These are phyloP conservation scores for Luehdorfia chinensis DNA, from an alignment of 1,140 invertebrate genomes.

Conservation along the genomic window DNA sequence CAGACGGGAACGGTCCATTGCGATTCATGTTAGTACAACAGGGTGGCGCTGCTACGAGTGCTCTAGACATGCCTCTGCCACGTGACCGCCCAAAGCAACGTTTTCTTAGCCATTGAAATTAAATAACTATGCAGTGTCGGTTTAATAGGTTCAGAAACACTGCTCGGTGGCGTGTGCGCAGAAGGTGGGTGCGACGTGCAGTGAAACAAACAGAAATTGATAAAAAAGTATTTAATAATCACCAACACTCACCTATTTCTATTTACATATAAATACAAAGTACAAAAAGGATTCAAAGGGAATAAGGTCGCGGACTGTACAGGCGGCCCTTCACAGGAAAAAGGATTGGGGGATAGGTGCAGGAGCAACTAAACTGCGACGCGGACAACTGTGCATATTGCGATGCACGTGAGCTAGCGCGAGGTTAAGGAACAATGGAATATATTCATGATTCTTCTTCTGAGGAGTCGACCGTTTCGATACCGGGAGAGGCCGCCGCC, in stretches of 20 bases:
- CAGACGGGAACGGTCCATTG: no score
- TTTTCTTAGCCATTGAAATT: no score
- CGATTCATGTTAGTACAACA: no score
- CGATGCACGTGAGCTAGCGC: neutral
- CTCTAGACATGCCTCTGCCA: no score
- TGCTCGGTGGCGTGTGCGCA: no score
- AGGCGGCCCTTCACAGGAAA: conserved; percentile 27
- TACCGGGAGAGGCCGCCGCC: conserved; percentile 53
- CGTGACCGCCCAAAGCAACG: no score
- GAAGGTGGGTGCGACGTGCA: no score
- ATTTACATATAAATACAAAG: conserved; percentile 73
- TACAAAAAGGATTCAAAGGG: conserved; percentile 19
- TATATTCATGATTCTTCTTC: conserved; percentile 46
- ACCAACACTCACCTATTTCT: conserved; percentile 66
- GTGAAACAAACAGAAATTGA: conserved; percentile 46
- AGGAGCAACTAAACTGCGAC: conserved; percentile 10
- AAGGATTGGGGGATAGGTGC: no score
- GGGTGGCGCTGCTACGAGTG: no score
- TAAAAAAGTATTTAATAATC: conserved; percentile 60
- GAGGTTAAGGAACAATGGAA: neutral
- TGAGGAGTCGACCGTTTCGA: conserved; percentile 66
- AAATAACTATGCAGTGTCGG: no score
- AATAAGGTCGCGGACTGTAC: conserved; percentile 40
- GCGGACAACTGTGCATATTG: conserved; percentile 2
- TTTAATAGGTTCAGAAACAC: no score